Percentiles rank a stretch among this genome's conserved stretches.
These are phyloP conservation scores for Brachyhypopomus occidentalis DNA, from an alignment of 2,113 vertebrate species.

Conservation along the genomic window DNA sequence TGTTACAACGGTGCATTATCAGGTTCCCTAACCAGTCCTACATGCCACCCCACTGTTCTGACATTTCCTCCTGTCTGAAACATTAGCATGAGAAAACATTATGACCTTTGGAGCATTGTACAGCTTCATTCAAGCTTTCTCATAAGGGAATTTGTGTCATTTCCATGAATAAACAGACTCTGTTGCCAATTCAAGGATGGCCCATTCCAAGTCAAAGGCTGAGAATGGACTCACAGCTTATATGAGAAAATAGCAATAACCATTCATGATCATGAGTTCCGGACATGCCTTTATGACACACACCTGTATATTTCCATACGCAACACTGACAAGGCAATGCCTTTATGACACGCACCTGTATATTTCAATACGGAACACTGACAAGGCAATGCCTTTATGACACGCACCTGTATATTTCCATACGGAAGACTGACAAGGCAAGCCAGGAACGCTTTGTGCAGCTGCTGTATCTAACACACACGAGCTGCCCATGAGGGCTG, in stretches of 20 bases:
- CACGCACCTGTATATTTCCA: too few species aligned
- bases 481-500: slow-evolving; percentile 10
- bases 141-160: background rate
- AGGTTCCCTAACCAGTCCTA: background rate
- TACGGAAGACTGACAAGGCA: too few species aligned
- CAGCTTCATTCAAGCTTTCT: background rate
- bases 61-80: background rate
- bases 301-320: too few species aligned
- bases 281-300: too few species aligned
- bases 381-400: too few species aligned
- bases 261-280: too few species aligned
- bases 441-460: slow-evolving; percentile 11
- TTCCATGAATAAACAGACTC: background rate
- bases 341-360: too few species aligned
- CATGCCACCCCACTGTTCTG: background rate
- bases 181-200: background rate
- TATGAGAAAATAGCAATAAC: background rate
- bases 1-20: background rate
- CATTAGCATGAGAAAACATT: background rate
- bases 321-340: too few species aligned
- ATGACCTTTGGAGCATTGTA: background rate
- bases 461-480: slow-evolving; percentile 24
- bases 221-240: background rate
- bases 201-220: too few species aligned
- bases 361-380: too few species aligned